Base-by-base conservation (phyloP, 2,113 vertebrate genomes). In the Sinocyclocheilus anshuiensis region DNA sequence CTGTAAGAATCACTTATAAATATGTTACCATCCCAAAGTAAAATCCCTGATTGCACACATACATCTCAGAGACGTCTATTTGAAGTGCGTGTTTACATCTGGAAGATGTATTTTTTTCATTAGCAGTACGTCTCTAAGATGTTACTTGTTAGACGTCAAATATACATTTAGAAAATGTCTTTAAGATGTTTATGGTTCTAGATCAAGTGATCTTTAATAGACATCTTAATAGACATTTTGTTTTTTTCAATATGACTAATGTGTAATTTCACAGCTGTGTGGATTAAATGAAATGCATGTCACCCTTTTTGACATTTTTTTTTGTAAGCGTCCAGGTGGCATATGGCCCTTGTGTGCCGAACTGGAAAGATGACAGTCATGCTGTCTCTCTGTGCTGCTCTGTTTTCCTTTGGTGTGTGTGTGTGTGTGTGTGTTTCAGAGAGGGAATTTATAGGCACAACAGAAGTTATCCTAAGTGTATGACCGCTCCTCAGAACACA, bases 311-410 rank as follows among this genome's bases (percentile, higher is more conserved):
- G 77, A 85, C 67, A 26, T 3, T 48, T 48, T 89, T 83, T 83
- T 85, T 67, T 88, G 75, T 81, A 75, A 87, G 71, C 71, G 83
- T 88, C 85, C 84, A 20, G 77, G 86, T 39, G 83, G 85, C 83
- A 89, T 89, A 88, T 86, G 86, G 84, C 74, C 65, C 53, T 87
- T 77, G 77, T 81, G 86, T 86, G 85, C 79, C 79, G 65, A 88
- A 67, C 86, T 89, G 89, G 80, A 83, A 81, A 84, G 71, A 86
- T 87, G 86, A 82, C 87, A 88, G 42, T 86, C 75, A 83, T 42
- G 24, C 72, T 24, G 79, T 77, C 72, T 84, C 75, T 78, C 45
- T 24, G 45, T 80, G 59, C n/a, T 61, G 48, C 50, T 42, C 55
- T 15, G 55, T 55, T 57, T 29, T 67, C n/a, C 36, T 45, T 61